These are phyloP conservation scores for Tetranychus cinnabarinus DNA, from an alignment of 1,140 invertebrate species.

Conservation along the genomic window DNA sequence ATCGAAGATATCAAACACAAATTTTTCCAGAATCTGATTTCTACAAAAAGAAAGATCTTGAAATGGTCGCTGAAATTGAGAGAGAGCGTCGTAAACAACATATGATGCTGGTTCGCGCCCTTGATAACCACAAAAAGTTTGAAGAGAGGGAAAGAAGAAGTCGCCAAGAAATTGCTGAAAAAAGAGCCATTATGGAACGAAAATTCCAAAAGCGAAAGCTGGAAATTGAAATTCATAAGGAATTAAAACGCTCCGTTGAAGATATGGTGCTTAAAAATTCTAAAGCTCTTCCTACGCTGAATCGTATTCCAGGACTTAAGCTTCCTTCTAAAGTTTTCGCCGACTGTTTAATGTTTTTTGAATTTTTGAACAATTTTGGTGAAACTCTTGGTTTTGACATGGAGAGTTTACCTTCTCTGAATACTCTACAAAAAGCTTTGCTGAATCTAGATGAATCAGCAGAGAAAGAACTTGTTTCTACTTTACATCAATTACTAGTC, in stretches of 20 bases:
- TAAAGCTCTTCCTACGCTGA: constrained; percentile 41
- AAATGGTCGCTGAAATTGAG: constrained; percentile 47
- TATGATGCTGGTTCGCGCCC: constrained; percentile 56
- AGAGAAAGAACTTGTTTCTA: constrained; percentile 61
- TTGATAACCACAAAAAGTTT: constrained; percentile 54
- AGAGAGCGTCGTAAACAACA: constrained; percentile 69
- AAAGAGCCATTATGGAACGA: constrained; percentile 50
- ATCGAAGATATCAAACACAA: constrained; percentile 13
- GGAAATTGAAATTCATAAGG: constrained; percentile 56
- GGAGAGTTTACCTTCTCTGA: constrained; percentile 59
- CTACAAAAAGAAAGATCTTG: constrained; percentile 56
- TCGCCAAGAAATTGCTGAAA: constrained; percentile 47
- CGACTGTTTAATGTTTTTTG: constrained; percentile 73
- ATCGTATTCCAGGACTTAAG: constrained; percentile 51
- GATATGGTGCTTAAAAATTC: constrained; percentile 24
- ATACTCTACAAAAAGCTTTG: constrained; percentile 58
- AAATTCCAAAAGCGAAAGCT: constrained; percentile 49
- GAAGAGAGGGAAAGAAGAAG: constrained; percentile 66
- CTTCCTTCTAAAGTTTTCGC: constrained; percentile 65
- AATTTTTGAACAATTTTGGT: constrained; percentile 86
- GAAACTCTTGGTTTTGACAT: constrained; percentile 76
- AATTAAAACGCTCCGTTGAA: constrained; percentile 56
- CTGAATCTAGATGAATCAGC: constrained; percentile 49
- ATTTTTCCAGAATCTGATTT: constrained; percentile 40
- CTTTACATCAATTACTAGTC: constrained; percentile 65